These are phyloP conservation scores for Crotalus horridus DNA, from an alignment of 2,113 vertebrate species.

Conservation along the genomic window DNA sequence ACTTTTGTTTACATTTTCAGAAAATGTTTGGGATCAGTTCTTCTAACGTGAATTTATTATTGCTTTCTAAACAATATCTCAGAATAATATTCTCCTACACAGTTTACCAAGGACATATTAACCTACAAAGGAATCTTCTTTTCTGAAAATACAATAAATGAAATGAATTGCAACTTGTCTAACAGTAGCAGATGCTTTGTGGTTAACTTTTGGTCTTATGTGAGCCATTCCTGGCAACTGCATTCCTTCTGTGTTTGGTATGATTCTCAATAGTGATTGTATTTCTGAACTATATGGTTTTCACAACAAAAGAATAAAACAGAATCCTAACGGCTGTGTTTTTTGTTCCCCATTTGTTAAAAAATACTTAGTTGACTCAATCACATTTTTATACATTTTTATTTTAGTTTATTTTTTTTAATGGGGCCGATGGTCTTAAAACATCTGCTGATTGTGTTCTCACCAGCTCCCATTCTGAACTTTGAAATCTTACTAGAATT, in stretches of 20 bases:
- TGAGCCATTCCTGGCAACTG: not conserved
- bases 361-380: not conserved
- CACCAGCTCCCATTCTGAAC: not conserved
- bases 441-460: not conserved
- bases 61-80: not conserved
- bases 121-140: not conserved
- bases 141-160: not conserved
- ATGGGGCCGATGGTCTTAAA: not conserved
- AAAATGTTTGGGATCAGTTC: not conserved
- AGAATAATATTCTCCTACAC: slow-evolving; percentile 1
- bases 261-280: not conserved
- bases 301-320: not conserved
- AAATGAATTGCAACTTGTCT: not conserved
- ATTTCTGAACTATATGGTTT: not conserved
- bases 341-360: not conserved
- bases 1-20: not conserved
- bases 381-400: not conserved
- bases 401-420: not conserved
- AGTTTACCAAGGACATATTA: not conserved
- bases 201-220: not conserved
- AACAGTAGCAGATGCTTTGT: not conserved
- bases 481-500: not conserved
- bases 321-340: not conserved
- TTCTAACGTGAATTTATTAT: not conserved
- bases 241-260: not conserved